Percentiles rank a stretch among this genome's conserved stretches.
Evolutionary conservation across 1,140 invertebrate genomes (phyloP).

Genomic region (Harlomillsia oculata): DNA sequence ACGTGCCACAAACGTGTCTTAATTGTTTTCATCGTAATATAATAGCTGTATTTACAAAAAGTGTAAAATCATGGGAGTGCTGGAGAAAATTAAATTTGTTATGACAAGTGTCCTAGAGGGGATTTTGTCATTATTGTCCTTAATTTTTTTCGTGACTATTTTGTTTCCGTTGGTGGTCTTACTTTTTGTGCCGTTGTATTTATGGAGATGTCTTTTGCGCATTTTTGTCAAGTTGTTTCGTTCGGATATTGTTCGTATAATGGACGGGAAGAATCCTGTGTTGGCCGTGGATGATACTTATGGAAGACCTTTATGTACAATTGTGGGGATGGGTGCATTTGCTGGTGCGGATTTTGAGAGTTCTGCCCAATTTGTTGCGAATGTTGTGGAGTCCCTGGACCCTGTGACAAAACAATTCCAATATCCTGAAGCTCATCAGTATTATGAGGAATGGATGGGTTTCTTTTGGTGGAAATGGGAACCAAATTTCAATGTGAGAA

Average conservation of each 20-base stretch:
- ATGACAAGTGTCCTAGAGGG: constrained; percentile 10
- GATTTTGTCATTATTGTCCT: constrained; percentile 5
- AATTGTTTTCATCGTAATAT: too few species aligned
- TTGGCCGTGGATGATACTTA: constrained; percentile 28
- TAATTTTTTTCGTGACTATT: constrained; percentile 20
- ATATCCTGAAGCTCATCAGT: constrained; percentile 25
- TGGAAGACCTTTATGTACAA: constrained; percentile 24
- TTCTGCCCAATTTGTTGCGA: constrained; percentile 7
- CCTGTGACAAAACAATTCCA: constrained; percentile 1
- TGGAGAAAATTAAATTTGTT: not conserved
- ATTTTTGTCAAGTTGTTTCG: constrained; percentile 15
- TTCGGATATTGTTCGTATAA: constrained; percentile 18
- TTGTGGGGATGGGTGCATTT: constrained; percentile 33
- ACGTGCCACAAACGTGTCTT: too few species aligned
- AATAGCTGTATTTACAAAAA: too few species aligned
- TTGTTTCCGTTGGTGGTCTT: constrained; percentile 18
- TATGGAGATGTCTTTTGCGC: constrained; percentile 21
- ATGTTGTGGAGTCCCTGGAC: constrained; percentile 14
- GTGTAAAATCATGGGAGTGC: constrained; percentile 2
- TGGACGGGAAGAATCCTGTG: constrained; percentile 31
- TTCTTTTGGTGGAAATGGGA: constrained; percentile 32
- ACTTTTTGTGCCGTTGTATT: constrained; percentile 13
- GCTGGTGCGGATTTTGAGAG: constrained; percentile 10
- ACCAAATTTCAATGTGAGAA: constrained; percentile 12
- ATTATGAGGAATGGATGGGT: constrained; percentile 29